Percentiles rank a stretch among this genome's conserved stretches.
Evolutionary conservation across 2,797 vertebrate species (phyloP).

Genomic region (Gadopsis marmoratus): DNA sequence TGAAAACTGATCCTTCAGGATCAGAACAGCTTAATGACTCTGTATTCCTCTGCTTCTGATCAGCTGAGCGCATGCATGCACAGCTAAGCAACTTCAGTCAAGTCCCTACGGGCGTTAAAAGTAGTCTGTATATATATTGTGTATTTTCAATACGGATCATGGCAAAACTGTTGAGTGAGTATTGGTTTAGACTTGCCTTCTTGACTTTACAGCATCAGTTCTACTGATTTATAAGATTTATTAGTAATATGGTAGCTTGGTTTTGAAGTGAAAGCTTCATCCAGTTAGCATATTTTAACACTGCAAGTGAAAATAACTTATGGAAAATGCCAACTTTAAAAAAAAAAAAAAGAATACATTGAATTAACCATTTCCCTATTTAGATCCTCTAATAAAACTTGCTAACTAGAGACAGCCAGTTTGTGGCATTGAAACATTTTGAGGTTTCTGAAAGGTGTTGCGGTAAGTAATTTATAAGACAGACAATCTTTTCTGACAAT

Average conservation of each 20-base stretch:
- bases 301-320: constrained; percentile 31
- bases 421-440: constrained; percentile 9
- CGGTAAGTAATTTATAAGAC: constrained; percentile 15
- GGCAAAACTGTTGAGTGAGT: constrained; percentile 31
- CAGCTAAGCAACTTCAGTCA: constrained; percentile 59
- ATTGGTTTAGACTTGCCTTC: constrained; percentile 24
- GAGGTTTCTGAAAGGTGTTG: constrained; percentile 7
- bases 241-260: constrained; percentile 2
- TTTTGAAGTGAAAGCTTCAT: constrained; percentile 32
- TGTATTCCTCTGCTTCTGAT: constrained; percentile 47
- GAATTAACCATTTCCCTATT: constrained; percentile 1
- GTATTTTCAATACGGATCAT: constrained; percentile 39
- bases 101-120: constrained; percentile 56
- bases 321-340: too few species aligned
- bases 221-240: constrained; percentile 12
- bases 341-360: too few species aligned
- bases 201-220: constrained; percentile 19
- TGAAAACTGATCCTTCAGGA: constrained; percentile 25
- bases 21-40: constrained; percentile 23
- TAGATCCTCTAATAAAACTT: constrained; percentile 18
- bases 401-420: constrained; percentile 18
- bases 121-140: constrained; percentile 45
- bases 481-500: constrained; percentile 25
- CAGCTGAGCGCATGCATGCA: constrained; percentile 67
- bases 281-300: constrained; percentile 1